Percentiles rank a stretch among this genome's conserved stretches.
phyloP scores from a whole-genome alignment of 2,797 vertebrate genomes.

The Pteropus rufus region DNA sequence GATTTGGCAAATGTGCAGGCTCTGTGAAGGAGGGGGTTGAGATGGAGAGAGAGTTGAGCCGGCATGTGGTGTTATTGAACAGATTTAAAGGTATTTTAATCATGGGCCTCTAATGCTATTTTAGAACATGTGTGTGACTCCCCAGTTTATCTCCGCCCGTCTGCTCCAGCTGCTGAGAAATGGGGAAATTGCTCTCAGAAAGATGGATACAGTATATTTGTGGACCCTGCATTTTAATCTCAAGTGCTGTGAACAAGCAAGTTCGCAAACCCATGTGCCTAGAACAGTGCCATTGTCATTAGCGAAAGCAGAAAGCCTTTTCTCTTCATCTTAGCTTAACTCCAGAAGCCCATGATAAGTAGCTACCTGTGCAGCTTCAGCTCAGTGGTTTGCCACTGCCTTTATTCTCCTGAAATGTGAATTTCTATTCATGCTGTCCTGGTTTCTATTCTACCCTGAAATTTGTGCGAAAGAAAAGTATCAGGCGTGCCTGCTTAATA shows the following conservation, averaged over 20 bases:
- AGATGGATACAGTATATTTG: background rate
- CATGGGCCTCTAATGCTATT: constrained; percentile 60
- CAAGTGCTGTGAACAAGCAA: constrained; percentile 28
- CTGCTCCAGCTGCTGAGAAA: constrained; percentile 22
- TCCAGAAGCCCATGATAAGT: background rate
- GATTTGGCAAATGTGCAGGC: background rate
- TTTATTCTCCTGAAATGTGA: constrained; percentile 10
- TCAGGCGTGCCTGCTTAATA: background rate
- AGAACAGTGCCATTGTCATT: constrained; percentile 34
- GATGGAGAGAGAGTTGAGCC: constrained; percentile 34
- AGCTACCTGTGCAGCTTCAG: constrained; percentile 4
- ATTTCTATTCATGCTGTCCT: constrained; percentile 43
- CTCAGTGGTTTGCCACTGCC: background rate
- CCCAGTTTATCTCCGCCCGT: background rate
- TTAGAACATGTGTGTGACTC: constrained; percentile 28
- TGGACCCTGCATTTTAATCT: background rate
- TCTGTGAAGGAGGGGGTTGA: background rate
- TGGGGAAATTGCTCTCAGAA: constrained; percentile 22
- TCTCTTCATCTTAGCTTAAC: background rate
- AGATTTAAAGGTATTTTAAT: constrained; percentile 66
- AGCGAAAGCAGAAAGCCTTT: background rate
- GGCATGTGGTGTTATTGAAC: constrained; percentile 53
- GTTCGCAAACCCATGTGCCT: constrained; percentile 38
- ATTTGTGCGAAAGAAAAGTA: constrained; percentile 44
- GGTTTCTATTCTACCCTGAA: constrained; percentile 38